phyloP scores from a whole-genome alignment of 2,888 invertebrate genomes.

The Dryadula phaetusa region DNA sequence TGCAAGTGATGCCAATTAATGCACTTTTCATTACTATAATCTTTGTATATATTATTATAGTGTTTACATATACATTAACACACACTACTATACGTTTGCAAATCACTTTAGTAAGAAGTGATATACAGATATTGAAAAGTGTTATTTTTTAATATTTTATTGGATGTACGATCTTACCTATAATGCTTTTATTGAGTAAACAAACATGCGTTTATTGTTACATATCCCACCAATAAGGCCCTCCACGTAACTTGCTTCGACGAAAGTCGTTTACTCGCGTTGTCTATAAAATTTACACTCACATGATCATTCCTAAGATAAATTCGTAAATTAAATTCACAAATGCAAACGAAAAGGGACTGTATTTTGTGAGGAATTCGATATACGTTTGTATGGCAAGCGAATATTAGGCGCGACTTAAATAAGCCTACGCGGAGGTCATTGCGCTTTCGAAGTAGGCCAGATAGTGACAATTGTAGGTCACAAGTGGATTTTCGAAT shows the following conservation, averaged over 20 bases:
- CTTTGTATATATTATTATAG: too few relatives aligned
- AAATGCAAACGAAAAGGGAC: constrained; percentile 52
- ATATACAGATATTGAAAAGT: too few relatives aligned
- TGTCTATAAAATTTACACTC: constrained; percentile 79
- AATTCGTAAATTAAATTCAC: constrained; percentile 78
- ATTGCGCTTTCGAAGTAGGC: constrained; percentile 63
- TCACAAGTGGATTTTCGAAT: constrained; percentile 62
- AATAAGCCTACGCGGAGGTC: constrained; percentile 59
- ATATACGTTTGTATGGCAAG: constrained; percentile 51
- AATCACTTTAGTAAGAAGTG: too few relatives aligned
- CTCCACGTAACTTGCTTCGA: constrained; percentile 41
- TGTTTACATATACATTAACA: too few relatives aligned
- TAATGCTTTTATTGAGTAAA: constrained; percentile 45
- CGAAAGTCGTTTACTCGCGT: constrained; percentile 70
- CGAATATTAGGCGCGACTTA: constrained; percentile 66
- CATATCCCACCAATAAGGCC: constrained; percentile 44
- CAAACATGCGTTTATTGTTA: constrained; percentile 48
- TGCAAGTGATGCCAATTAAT: too few relatives aligned
- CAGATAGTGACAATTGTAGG: constrained; percentile 73
- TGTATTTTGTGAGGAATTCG: constrained; percentile 51
- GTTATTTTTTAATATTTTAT: too few relatives aligned
- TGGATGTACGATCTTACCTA: constrained; percentile 27
- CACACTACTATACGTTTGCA: too few relatives aligned
- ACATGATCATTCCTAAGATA: constrained; percentile 79
- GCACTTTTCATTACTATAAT: too few relatives aligned